These are phyloP conservation scores for Stramonita haemastoma DNA, from an alignment of 2,888 invertebrate genomes.

Conservation along the genomic window DNA sequence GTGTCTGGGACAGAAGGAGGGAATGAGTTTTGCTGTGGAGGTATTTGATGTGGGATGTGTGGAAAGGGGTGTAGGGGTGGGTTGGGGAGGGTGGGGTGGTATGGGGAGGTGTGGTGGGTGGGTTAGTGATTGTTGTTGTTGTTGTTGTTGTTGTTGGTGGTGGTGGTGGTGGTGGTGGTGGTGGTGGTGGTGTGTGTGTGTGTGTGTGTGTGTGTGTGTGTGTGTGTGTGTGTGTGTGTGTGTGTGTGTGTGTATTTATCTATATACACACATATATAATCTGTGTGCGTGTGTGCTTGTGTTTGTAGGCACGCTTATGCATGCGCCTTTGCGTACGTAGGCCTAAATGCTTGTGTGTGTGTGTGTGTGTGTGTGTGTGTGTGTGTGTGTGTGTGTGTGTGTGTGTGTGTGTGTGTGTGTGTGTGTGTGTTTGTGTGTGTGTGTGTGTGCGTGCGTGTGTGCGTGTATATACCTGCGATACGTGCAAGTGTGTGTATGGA, in stretches of 20 bases:
- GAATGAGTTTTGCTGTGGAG: not conserved
- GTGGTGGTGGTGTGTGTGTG: not conserved
- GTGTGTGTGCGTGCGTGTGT: too few species aligned
- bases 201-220: constrained; percentile 1
- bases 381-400: too few species aligned
- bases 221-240: constrained; percentile 1
- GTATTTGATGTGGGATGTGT: not conserved
- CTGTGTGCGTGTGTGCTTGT: not conserved
- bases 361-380: not conserved
- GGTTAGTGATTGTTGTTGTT: not conserved
- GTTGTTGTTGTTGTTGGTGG: too few species aligned
- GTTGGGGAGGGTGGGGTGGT: not conserved
- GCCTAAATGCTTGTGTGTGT: not conserved
- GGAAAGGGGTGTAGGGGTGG: too few species aligned
- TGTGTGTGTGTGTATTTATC: constrained; percentile 11
- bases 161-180: too few species aligned
- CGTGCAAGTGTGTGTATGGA: too few species aligned
- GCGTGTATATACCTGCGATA: too few species aligned
- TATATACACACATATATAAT: not conserved
- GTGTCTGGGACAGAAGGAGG: not conserved
- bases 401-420: too few species aligned
- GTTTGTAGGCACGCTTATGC: constrained; percentile 3
- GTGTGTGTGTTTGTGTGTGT: too few species aligned
- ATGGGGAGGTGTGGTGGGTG: too few species aligned
- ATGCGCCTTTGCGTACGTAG: too few species aligned